A percentile compares a stretch with the other conserved stretches of the same genome.
These are phyloP conservation scores for Tenthredo mesomela DNA, from an alignment of 2,888 invertebrate species.

Conservation along the genomic window DNA sequence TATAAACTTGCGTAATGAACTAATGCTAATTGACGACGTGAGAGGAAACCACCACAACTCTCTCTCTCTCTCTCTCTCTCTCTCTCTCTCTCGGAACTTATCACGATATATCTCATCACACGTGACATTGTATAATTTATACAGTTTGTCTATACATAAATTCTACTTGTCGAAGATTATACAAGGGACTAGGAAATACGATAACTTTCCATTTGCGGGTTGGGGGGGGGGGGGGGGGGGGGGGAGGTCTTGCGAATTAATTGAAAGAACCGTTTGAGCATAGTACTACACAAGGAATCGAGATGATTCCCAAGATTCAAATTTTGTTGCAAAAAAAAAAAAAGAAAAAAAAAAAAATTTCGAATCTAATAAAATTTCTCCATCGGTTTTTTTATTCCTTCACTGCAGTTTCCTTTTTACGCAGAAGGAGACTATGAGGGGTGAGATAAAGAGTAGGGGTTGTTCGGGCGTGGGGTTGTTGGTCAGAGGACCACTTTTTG, in stretches of 20 bases:
- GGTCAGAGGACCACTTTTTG: constrained; percentile 61
- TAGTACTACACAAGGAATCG: too few relatives aligned
- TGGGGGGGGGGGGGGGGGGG: too few relatives aligned
- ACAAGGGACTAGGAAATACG: not conserved
- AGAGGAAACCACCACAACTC: not conserved
- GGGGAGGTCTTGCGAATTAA: not conserved
- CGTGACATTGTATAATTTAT: not conserved
- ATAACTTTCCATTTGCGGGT: not conserved
- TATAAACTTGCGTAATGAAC: not conserved
- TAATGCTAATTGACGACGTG: constrained; percentile 6
- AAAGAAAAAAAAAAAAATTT: too few relatives aligned
- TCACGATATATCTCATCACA: not conserved
- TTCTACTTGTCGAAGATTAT: not conserved
- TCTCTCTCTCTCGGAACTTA: constrained; percentile 6
- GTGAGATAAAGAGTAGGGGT: not conserved
- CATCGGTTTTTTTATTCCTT: too few relatives aligned
- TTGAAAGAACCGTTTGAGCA: not conserved
- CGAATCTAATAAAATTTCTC: too few relatives aligned
- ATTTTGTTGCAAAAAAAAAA: too few relatives aligned
- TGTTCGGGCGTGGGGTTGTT: constrained; percentile 53
- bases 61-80: too few relatives aligned
- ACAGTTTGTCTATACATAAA: not conserved
- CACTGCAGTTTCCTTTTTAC: not conserved
- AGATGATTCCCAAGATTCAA: too few relatives aligned
- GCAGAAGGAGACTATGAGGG: not conserved